phyloP scores from a whole-genome alignment of 2,888 invertebrate genomes.

The Luperina testacea region DNA sequence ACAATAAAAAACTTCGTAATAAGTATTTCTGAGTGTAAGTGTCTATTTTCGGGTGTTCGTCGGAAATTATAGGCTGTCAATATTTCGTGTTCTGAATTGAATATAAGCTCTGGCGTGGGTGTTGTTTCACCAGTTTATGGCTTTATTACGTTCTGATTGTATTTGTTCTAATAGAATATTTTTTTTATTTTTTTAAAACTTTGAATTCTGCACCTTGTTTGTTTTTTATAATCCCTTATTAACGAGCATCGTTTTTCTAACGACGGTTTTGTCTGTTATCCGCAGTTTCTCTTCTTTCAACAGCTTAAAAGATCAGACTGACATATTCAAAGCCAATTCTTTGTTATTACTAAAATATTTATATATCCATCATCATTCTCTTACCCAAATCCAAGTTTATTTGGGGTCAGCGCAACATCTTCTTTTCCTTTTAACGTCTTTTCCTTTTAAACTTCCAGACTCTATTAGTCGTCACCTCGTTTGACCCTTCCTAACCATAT shows the following conservation, averaged over 20 bases:
- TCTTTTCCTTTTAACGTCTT: no score
- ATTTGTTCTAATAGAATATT: constrained; percentile 8
- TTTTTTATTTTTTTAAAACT: not conserved
- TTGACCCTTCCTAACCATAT: no score
- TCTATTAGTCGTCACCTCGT: no score
- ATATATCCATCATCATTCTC: no score
- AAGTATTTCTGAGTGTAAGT: constrained; percentile 39
- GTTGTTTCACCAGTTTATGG: constrained; percentile 26
- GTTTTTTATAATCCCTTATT: not conserved
- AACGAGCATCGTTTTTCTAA: not conserved
- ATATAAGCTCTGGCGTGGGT: constrained; percentile 11
- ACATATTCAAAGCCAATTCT: not conserved
- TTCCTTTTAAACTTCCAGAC: no score
- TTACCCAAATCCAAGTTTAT: no score
- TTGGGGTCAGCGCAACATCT: no score
- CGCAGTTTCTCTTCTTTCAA: not conserved
- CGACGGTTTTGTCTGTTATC: not conserved
- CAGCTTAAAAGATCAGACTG: no score
- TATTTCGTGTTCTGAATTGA: constrained; percentile 35
- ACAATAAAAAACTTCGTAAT: constrained; percentile 52
- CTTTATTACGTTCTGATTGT: constrained; percentile 18
- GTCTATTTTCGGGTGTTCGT: constrained; percentile 37
- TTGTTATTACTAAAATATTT: no score
- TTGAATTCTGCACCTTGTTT: not conserved
- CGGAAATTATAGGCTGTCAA: constrained; percentile 31